These are phyloP conservation scores for Epinephelus moara DNA, from an alignment of 2,113 vertebrate genomes.

Conservation along the genomic window DNA sequence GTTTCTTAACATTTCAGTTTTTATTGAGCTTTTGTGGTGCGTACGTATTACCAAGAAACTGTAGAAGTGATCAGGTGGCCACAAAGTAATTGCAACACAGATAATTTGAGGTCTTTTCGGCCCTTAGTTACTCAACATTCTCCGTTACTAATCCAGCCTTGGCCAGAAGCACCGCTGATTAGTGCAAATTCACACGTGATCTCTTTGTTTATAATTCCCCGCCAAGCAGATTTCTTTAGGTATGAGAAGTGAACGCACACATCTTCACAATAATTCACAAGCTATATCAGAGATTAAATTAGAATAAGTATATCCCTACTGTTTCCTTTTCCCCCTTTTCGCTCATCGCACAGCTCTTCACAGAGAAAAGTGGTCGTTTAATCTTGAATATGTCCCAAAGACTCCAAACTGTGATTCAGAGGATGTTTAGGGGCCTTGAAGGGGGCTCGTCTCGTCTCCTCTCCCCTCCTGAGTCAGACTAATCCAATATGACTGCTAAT, in stretches of 20 bases:
- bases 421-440: background rate
- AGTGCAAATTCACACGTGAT: no score
- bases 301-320: background rate
- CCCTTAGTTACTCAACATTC: background rate
- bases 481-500: conserved; percentile 67
- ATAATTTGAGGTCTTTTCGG: background rate
- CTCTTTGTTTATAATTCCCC: no score
- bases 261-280: background rate
- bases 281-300: background rate
- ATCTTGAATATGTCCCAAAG: background rate
- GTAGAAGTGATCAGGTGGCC: background rate
- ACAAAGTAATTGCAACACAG: background rate
- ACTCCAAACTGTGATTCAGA: background rate
- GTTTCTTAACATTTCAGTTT: background rate
- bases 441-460: background rate
- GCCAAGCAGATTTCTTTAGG: background rate
- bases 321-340: no score
- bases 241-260: no score
- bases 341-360: background rate
- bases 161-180: no score
- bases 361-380: background rate
- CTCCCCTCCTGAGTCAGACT: conserved; percentile 29
- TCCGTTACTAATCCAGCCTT: no score
- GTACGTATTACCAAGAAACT: background rate
- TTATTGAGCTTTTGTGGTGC: background rate